phyloP scores from a whole-genome alignment of 1,140 invertebrate genomes.

The Leptinotarsa lineolata region DNA sequence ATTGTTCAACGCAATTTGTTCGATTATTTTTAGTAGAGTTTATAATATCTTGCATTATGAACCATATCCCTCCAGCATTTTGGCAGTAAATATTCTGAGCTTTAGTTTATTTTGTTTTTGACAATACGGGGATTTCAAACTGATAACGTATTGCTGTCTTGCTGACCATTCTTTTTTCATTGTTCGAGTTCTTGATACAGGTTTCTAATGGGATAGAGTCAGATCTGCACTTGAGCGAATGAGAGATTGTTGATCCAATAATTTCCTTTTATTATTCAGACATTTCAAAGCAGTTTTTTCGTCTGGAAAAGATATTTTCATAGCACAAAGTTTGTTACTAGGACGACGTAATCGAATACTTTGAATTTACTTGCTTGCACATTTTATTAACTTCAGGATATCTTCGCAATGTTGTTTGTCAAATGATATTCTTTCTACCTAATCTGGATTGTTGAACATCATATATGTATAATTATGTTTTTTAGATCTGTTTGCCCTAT shows the following conservation, averaged over 20 bases:
- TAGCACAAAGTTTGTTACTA: conserved; percentile 10
- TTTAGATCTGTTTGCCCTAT: conserved; percentile 5
- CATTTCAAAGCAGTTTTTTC: conserved; percentile 10
- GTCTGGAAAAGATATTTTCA: conserved; percentile 16
- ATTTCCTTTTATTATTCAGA: conserved; percentile 12
- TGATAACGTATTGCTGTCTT: background rate
- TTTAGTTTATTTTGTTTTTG: conserved; percentile 9
- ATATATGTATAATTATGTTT: conserved; percentile 16
- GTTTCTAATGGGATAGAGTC: conserved; percentile 9
- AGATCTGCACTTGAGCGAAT: conserved; percentile 17
- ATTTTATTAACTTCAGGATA: background rate
- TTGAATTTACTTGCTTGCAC: conserved; percentile 6
- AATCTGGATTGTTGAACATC: conserved; percentile 10
- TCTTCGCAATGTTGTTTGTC: conserved; percentile 5
- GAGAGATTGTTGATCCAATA: conserved; percentile 14
- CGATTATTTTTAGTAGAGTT: too few relatives aligned
- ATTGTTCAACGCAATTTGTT: too few relatives aligned
- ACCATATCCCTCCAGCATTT: conserved; percentile 13
- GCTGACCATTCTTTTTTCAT: conserved; percentile 7
- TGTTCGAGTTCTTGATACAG: conserved; percentile 12
- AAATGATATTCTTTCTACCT: conserved; percentile 11
- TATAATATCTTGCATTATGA: conserved; percentile 2
- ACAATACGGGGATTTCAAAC: conserved; percentile 15
- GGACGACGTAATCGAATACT: conserved; percentile 13
- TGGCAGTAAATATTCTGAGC: conserved; percentile 15